Conservation (phyloP, 2,797 vertebrate species). For the Mormyrops boulengeri region DNA sequence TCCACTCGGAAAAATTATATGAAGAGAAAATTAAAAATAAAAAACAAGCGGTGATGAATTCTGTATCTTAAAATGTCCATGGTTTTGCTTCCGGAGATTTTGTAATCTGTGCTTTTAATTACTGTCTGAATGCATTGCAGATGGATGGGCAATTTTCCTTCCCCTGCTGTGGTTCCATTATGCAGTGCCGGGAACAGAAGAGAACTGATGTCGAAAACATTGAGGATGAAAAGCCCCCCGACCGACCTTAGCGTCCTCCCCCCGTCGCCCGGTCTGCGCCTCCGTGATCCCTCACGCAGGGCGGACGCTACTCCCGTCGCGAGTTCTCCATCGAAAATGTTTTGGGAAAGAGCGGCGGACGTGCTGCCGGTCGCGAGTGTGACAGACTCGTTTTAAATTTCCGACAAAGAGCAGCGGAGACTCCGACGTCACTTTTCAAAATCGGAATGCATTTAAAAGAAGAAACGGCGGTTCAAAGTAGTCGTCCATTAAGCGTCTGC, state of each 20-base stretch:
- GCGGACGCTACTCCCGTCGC: not conserved
- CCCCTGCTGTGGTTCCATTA: not conserved
- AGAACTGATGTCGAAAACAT: not conserved
- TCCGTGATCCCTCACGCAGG: not conserved
- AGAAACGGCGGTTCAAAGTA: not conserved
- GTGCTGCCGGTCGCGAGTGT: not conserved
- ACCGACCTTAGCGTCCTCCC: not conserved
- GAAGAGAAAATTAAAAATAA: not conserved
- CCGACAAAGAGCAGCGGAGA: not conserved
- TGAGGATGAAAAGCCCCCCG: not conserved
- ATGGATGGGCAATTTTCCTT: not conserved
- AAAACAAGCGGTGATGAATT: not conserved
- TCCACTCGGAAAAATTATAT: not conserved
- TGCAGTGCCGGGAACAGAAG: not conserved
- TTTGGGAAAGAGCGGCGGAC: not conserved
- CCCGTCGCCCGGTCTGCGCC: not conserved
- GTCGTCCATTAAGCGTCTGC: not conserved
- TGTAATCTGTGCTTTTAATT: not conserved
- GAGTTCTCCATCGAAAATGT: not conserved
- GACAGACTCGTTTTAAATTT: not conserved
- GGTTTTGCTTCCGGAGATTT: not conserved
- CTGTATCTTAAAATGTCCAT: not conserved
- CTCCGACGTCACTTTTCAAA: not conserved
- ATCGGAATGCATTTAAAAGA: slow-evolving; percentile 1
- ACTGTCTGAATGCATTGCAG: not conserved